phyloP scores from a whole-genome alignment of 2,113 vertebrate species.

The Marcusenius ussheri region DNA sequence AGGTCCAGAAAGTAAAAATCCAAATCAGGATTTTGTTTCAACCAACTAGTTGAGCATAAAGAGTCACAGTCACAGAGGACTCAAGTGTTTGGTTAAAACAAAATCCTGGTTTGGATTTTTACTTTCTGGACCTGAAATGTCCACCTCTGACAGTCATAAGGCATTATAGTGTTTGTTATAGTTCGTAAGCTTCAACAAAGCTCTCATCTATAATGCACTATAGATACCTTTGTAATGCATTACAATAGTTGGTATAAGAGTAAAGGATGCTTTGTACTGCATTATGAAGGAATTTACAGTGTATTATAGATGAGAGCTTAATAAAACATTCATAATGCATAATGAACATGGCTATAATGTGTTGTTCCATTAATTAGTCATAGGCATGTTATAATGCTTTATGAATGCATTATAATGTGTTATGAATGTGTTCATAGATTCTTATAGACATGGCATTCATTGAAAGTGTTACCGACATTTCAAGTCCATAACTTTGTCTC shows the following conservation, averaged over 20 bases:
- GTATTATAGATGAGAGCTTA: not conserved
- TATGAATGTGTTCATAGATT: not conserved
- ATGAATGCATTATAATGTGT: not conserved
- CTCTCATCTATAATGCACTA: not conserved
- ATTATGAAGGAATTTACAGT: not conserved
- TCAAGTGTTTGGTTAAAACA: too few species aligned
- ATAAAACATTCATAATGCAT: not conserved
- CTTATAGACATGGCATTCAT: not conserved
- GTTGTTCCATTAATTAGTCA: not conserved
- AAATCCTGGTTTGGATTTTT: too few species aligned
- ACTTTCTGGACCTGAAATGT: too few species aligned
- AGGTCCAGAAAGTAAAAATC: too few species aligned
- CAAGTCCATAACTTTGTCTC: not conserved
- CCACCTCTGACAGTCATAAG: not conserved
- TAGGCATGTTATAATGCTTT: not conserved
- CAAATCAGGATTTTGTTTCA: too few species aligned
- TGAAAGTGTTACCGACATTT: not conserved
- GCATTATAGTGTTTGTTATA: not conserved
- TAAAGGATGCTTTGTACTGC: not conserved
- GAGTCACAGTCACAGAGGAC: too few species aligned
- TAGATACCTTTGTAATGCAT: not conserved
- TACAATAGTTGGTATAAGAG: not conserved
- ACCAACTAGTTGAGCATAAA: too few species aligned
- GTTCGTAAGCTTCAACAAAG: not conserved
- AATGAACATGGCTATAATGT: not conserved